Evolutionary conservation across 2,113 vertebrate genomes (phyloP).

Genomic region (Ceuthmochares aereus): DNA sequence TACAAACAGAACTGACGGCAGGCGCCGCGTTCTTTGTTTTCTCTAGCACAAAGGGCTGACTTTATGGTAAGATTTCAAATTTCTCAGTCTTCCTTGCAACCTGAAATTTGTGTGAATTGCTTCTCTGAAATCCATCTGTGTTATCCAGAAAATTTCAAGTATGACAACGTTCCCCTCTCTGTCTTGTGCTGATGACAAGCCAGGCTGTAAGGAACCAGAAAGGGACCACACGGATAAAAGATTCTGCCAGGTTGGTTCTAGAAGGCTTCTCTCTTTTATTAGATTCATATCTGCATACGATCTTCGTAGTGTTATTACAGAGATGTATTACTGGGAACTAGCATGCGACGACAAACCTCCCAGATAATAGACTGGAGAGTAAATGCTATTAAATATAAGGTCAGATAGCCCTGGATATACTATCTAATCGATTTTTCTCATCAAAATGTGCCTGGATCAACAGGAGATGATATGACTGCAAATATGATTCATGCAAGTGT

Average conservation of each 20-base stretch:
- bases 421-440: not conserved
- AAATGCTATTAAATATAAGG: not conserved
- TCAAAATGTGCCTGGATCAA: slow-evolving; percentile 20
- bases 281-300: slow-evolving; percentile 5
- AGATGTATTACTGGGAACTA: not conserved
- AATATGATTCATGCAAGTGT: not conserved
- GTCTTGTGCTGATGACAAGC: not conserved
- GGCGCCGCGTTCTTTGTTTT: not conserved
- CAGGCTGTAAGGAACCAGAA: not conserved
- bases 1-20: not conserved
- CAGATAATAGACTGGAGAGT: not conserved
- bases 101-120: not conserved
- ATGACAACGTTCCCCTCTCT: not conserved
- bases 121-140: not conserved
- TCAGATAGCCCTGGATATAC: not conserved
- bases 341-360: not conserved
- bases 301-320: not conserved
- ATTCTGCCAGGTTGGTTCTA: not conserved
- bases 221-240: not conserved
- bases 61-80: not conserved
- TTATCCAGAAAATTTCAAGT: not conserved
- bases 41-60: not conserved
- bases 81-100: not conserved
- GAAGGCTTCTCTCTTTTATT: not conserved
- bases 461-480: not conserved